Percentiles rank a stretch among this genome's conserved stretches.
phyloP scores from a whole-genome alignment of 2,797 vertebrate genomes.

The Malacoraja senta region DNA sequence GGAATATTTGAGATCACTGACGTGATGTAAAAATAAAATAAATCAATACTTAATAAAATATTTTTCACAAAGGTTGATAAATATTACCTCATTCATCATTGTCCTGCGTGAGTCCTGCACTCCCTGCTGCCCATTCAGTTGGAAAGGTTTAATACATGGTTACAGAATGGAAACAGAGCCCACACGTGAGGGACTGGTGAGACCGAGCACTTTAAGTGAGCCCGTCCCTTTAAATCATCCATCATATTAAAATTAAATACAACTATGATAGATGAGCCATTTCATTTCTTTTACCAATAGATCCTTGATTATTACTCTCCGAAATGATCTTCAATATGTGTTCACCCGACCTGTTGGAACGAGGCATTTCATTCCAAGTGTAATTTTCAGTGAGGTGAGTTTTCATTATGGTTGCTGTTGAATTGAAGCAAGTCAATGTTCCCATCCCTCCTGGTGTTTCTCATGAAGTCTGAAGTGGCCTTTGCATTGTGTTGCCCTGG shows the following conservation, averaged over 20 bases:
- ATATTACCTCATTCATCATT: conserved; percentile 23
- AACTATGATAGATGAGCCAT: too few relatives aligned
- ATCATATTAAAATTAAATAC: conserved; percentile 23
- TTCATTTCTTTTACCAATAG: conserved; percentile 29
- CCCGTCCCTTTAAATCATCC: neutral
- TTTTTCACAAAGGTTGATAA: neutral
- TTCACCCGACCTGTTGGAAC: neutral
- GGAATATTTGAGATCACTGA: neutral
- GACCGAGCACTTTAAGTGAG: neutral
- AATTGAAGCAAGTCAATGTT: neutral
- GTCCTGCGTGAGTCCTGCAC: neutral
- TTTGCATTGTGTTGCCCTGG: neutral
- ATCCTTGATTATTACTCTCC: neutral
- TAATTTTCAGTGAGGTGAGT: too few relatives aligned
- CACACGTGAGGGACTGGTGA: neutral
- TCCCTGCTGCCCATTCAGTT: neutral
- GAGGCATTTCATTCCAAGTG: neutral
- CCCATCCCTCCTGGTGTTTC: neutral
- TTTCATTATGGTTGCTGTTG: neutral
- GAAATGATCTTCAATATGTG: neutral
- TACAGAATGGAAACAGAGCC: conserved; percentile 1
- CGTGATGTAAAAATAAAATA: neutral
- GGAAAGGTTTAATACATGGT: conserved; percentile 10
- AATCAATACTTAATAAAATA: conserved; percentile 28
- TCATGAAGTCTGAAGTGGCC: neutral